phyloP scores from a whole-genome alignment of 1,140 invertebrate genomes.

The Saccostrea echinata region DNA sequence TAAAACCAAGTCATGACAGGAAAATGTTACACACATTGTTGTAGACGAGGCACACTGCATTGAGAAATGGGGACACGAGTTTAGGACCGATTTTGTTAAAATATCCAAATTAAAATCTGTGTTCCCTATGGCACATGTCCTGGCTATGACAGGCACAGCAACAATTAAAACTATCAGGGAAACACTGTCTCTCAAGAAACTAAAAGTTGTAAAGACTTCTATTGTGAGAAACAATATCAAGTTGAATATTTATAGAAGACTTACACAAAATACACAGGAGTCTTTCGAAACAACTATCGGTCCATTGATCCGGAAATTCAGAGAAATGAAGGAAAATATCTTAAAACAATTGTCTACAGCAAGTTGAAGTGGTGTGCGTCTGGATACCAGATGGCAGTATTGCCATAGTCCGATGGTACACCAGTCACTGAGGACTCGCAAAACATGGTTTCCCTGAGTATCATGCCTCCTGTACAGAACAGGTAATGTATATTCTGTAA shows the following conservation, averaged over 20 bases:
- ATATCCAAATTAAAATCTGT: slow-evolving; percentile 16
- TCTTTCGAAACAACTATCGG: too few species aligned
- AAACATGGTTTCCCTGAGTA: background rate
- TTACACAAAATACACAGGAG: background rate
- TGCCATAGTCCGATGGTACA: background rate
- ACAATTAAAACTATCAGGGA: background rate
- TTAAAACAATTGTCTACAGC: background rate
- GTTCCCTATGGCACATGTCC: background rate
- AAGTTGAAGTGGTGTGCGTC: slow-evolving; percentile 18
- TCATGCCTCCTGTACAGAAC: slow-evolving; percentile 4
- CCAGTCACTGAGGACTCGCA: background rate
- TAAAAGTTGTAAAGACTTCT: slow-evolving; percentile 2
- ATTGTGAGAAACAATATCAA: slow-evolving; percentile 14
- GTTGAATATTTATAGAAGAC: background rate
- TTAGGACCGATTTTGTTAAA: background rate
- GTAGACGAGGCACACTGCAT: slow-evolving; percentile 37
- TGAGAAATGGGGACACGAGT: slow-evolving; percentile 19
- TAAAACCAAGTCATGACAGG: slow-evolving; percentile 24
- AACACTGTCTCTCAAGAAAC: slow-evolving; percentile 3
- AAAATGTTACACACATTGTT: slow-evolving; percentile 17
- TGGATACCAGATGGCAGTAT: background rate
- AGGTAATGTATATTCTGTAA: background rate
- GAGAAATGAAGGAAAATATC: too few species aligned
- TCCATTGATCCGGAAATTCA: too few species aligned
- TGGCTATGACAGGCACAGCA: slow-evolving; percentile 11